Evolutionary conservation across 2,113 vertebrate species (phyloP).

Genomic region (Labeo rohita): DNA sequence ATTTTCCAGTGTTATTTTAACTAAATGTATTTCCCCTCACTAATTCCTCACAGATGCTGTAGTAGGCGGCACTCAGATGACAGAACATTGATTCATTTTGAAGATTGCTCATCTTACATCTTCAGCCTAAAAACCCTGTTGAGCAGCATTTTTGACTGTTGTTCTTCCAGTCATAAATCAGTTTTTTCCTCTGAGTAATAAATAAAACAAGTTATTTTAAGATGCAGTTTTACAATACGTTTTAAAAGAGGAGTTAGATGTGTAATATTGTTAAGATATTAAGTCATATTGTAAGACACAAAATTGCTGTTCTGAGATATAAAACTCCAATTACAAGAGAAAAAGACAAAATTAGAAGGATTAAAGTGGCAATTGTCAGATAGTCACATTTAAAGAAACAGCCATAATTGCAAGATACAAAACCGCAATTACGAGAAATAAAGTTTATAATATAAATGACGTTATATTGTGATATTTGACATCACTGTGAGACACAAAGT

Average conservation of each 20-base stretch:
- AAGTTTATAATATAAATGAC: neutral
- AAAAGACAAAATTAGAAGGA: neutral
- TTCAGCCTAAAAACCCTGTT: neutral
- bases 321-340: neutral
- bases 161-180: neutral
- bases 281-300: neutral
- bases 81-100: conserved; percentile 6
- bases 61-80: neutral
- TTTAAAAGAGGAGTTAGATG: neutral
- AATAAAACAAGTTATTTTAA: neutral
- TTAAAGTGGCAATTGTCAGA: neutral
- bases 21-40: conserved; percentile 47
- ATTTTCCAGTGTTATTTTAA: conserved; percentile 54
- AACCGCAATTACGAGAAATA: neutral
- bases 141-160: neutral
- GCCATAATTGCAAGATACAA: too few species aligned
- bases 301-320: neutral
- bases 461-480: neutral
- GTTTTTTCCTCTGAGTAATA: neutral
- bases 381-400: too few species aligned
- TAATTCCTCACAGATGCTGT: conserved; percentile 54
- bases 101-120: conserved; percentile 14
- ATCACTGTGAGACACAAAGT: too few species aligned
- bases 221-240: neutral
- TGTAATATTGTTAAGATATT: neutral